Percentiles rank a stretch among this genome's conserved stretches.
These are phyloP conservation scores for Rissa tridactyla DNA, from an alignment of 2,113 vertebrate genomes.

Conservation along the genomic window DNA sequence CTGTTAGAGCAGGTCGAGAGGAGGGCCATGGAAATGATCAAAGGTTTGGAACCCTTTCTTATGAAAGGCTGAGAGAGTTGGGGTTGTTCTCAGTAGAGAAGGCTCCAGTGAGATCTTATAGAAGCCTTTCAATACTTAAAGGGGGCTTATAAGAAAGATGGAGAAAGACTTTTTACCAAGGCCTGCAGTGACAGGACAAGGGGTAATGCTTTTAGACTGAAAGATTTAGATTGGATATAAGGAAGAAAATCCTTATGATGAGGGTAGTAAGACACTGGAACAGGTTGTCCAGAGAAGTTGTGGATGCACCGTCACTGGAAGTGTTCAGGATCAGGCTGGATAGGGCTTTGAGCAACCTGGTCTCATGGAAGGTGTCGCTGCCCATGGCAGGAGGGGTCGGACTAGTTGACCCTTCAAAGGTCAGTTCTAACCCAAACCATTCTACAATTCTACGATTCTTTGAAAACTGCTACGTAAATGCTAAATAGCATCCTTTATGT, in stretches of 20 bases:
- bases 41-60: background rate
- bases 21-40: fast-evolving
- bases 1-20: background rate
- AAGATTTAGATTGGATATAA: background rate
- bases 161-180: background rate
- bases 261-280: background rate
- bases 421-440: background rate
- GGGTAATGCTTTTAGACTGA: background rate
- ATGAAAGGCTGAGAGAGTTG: background rate
- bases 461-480: background rate
- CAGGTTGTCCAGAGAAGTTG: background rate
- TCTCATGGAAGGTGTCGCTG: background rate
- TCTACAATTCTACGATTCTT: background rate
- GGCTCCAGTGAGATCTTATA: background rate
- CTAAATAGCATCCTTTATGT: background rate
- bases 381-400: background rate
- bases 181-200: background rate
- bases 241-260: background rate
- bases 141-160: background rate
- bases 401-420: background rate
- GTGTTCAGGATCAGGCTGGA: background rate
- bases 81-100: background rate
- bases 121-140: background rate
- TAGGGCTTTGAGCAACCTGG: background rate
- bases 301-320: background rate